These are phyloP conservation scores for Sphaeridia pumilis DNA, from an alignment of 2,888 invertebrate species.

Conservation along the genomic window DNA sequence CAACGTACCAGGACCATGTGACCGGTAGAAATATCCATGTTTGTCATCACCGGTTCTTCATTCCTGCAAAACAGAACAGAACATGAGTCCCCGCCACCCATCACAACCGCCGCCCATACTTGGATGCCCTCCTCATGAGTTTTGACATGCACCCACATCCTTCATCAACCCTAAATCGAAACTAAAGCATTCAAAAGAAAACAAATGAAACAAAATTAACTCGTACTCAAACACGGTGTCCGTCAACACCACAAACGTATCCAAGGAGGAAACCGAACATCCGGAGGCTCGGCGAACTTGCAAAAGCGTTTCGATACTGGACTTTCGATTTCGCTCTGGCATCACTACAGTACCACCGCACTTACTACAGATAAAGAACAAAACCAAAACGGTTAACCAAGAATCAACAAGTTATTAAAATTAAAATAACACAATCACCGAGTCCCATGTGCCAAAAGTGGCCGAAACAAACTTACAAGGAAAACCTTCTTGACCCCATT, in stretches of 20 bases:
- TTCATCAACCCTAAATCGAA: not conserved
- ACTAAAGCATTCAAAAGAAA: not conserved
- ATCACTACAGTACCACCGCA: no score
- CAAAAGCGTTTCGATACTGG: not conserved
- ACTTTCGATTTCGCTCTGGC: not conserved
- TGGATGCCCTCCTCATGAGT: not conserved
- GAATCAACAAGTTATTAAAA: no score
- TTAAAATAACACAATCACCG: no score
- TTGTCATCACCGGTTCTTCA: constrained; percentile 86
- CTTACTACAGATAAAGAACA: no score
- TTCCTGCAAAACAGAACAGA: constrained; percentile 50
- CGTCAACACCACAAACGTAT: not conserved
- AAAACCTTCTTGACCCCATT: no score
- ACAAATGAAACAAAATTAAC: no score
- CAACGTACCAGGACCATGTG: constrained; percentile 86
- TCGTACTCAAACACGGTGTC: no score
- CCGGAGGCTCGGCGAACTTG: not conserved
- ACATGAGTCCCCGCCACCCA: not conserved
- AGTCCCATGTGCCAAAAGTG: no score
- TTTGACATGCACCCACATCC: no score
- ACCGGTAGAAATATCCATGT: constrained; percentile 98
- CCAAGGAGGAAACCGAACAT: not conserved
- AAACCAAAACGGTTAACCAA: no score
- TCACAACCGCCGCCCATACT: not conserved
- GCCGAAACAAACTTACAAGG: no score